A percentile compares a stretch with the other conserved stretches of the same genome.
phyloP scores from a whole-genome alignment of 2,888 invertebrate species.

The Desoria tigrina region DNA sequence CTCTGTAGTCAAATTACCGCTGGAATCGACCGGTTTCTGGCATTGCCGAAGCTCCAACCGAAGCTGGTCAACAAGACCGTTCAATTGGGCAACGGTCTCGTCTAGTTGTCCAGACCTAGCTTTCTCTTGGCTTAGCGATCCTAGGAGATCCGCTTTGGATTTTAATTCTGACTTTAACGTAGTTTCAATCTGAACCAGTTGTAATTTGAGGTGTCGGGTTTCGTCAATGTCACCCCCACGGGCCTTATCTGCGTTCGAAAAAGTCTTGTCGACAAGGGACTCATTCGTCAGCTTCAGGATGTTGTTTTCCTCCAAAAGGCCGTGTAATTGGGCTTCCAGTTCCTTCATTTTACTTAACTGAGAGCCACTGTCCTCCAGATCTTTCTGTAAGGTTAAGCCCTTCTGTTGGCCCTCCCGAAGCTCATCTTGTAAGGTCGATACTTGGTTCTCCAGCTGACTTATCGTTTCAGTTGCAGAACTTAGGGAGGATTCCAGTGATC shows the following conservation, averaged over 20 bases:
- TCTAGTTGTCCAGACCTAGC: constrained; percentile 22
- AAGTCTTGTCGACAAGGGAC: constrained; percentile 41
- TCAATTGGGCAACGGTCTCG: neutral
- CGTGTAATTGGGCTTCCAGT: constrained; percentile 36
- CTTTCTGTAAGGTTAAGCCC: constrained; percentile 41
- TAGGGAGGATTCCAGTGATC: constrained; percentile 39
- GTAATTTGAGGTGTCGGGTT: constrained; percentile 21
- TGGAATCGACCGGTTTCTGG: constrained; percentile 9
- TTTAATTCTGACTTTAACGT: constrained; percentile 40
- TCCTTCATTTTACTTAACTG: constrained; percentile 37
- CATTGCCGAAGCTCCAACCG: neutral
- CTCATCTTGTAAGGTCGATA: constrained; percentile 40
- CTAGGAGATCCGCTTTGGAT: constrained; percentile 40
- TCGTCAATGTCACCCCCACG: constrained; percentile 11
- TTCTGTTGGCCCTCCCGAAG: constrained; percentile 40
- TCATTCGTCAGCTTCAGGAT: constrained; percentile 48
- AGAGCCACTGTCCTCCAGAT: constrained; percentile 41
- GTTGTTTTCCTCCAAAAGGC: constrained; percentile 43
- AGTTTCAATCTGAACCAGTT: constrained; percentile 41
- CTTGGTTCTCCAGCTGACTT: constrained; percentile 42
- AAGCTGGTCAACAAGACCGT: neutral
- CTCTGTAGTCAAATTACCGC: constrained; percentile 2
- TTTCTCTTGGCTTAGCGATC: constrained; percentile 35
- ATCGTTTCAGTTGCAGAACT: constrained; percentile 37
- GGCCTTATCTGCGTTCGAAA: constrained; percentile 32